Evolutionary conservation across 1,140 invertebrate species (phyloP).

Genomic region (Drosophila funebris): DNA sequence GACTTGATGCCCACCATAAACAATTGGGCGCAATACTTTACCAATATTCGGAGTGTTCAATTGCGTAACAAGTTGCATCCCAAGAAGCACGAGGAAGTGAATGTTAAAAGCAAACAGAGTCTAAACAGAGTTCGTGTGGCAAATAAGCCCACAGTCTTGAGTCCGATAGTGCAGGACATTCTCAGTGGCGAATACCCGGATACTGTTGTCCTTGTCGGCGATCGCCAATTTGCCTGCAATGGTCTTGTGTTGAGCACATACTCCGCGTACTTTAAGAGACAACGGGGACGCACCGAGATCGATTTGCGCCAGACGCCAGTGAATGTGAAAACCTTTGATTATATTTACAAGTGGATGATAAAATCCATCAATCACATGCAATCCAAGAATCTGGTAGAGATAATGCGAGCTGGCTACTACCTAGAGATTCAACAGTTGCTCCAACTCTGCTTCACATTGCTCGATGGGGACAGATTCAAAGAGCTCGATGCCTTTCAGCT

Average conservation of each 20-base stretch:
- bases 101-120: background rate
- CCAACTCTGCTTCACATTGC: background rate
- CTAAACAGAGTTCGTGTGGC: background rate
- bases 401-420: background rate
- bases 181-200: background rate
- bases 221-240: slow-evolving; percentile 6
- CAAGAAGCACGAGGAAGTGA: too few species aligned
- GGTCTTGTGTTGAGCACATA: background rate
- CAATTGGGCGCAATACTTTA: background rate
- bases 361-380: background rate
- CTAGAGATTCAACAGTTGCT: slow-evolving; percentile 19
- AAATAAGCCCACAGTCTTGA: background rate
- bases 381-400: background rate
- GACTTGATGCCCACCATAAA: background rate
- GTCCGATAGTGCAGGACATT: background rate
- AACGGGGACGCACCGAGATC: background rate
- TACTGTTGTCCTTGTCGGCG: background rate
- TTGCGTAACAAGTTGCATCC: background rate
- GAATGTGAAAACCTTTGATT: background rate
- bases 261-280: slow-evolving; percentile 1
- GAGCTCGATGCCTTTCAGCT: slow-evolving; percentile 27
- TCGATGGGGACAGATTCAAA: background rate
- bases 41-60: background rate
- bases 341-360: slow-evolving; percentile 27
- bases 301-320: background rate